These are phyloP conservation scores for Donacobius atricapilla DNA, from an alignment of 2,113 vertebrate species.

Conservation along the genomic window DNA sequence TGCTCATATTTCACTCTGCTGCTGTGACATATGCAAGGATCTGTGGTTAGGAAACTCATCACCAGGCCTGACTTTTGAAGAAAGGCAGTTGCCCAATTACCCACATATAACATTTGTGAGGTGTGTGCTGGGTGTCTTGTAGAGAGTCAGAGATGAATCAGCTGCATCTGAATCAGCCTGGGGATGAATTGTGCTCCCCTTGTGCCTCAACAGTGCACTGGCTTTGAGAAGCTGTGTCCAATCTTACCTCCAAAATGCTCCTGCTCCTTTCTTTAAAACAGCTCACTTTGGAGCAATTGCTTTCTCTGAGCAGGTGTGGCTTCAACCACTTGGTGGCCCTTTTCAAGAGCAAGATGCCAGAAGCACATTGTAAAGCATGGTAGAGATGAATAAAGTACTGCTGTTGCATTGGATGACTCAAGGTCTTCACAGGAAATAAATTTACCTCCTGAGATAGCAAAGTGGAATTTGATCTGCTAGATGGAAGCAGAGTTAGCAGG, in stretches of 20 bases:
- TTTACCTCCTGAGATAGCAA: background rate
- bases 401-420: background rate
- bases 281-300: background rate
- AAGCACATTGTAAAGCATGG: background rate
- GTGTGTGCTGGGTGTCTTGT: accelerated
- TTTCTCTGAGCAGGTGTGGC: background rate
- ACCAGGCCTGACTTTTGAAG: background rate
- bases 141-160: background rate
- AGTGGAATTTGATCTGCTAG: background rate
- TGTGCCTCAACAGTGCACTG: background rate
- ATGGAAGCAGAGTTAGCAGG: background rate
- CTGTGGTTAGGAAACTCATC: background rate
- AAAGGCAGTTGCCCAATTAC: background rate
- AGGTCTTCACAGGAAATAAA: background rate
- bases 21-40: background rate
- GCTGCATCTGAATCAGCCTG: background rate
- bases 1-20: background rate
- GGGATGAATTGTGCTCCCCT: accelerated
- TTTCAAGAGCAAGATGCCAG: background rate
- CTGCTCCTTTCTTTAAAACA: background rate
- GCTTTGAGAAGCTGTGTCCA: background rate
- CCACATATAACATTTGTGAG: background rate
- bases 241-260: background rate
- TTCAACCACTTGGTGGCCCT: background rate
- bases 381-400: background rate